Evolutionary conservation across 53 echinoderm and acorn worm genomes (phyloP).

Genomic region (Astropecten irregularis): DNA sequence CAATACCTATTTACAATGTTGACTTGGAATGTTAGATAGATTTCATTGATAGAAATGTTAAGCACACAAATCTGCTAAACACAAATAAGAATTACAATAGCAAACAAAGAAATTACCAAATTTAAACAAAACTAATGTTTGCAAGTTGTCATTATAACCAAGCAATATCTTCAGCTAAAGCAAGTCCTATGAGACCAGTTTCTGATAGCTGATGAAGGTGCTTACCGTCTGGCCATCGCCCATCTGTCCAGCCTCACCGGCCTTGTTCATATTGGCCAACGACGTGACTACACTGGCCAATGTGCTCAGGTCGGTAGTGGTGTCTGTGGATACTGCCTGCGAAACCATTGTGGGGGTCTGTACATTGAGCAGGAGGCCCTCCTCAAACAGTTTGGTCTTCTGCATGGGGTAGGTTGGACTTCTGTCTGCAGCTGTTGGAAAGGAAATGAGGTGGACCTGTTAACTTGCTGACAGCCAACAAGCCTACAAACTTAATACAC

Average conservation of each 20-base stretch:
- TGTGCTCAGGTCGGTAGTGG: slow-evolving; percentile 97
- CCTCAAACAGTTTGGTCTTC: slow-evolving; percentile 86
- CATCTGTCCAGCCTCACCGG: slow-evolving; percentile 54
- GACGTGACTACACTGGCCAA: slow-evolving; percentile 98
- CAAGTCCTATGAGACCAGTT: no score
- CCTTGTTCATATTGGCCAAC: slow-evolving; percentile 93
- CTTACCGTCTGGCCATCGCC: slow-evolving; percentile 63
- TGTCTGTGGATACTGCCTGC: slow-evolving; percentile 64
- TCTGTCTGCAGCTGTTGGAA: slow-evolving; percentile 13
- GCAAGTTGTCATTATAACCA: no score
- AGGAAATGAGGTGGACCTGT: neutral
- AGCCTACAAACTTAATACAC: neutral
- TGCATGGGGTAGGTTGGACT: slow-evolving; percentile 47
- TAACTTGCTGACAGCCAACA: no score
- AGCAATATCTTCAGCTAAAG: no score
- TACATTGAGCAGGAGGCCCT: slow-evolving; percentile 92
- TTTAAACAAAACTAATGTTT: no score
- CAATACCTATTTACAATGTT: no score
- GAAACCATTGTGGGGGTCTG: slow-evolving; percentile 60
- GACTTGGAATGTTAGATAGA: no score
- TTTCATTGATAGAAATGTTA: no score
- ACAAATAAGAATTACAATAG: no score
- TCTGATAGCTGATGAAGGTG: no score
- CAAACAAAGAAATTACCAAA: no score
- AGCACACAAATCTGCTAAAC: no score